Percentiles rank a stretch among this genome's conserved stretches.
These are phyloP conservation scores for Epizoanthus fatuus DNA, from an alignment of 92 coral and sea anemone genomes.

Conservation along the genomic window DNA sequence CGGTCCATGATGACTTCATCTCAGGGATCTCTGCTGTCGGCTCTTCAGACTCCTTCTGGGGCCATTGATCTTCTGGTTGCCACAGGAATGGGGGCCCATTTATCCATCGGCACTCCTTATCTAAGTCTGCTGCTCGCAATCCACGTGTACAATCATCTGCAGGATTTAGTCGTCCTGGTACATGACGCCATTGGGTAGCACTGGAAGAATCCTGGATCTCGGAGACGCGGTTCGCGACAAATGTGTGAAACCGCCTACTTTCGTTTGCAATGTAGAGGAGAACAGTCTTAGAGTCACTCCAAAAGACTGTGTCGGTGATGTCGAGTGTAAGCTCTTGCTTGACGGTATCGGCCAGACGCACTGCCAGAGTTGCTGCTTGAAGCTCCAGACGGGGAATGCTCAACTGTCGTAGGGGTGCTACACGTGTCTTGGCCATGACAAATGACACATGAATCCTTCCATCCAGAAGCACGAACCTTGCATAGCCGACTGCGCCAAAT, in stretches of 20 bases:
- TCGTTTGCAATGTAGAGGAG: constrained; percentile 70
- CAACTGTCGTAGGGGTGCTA: constrained; percentile 74
- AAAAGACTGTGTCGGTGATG: constrained; percentile 40
- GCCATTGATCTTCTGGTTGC: constrained; percentile 51
- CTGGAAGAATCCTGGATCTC: constrained; percentile 69
- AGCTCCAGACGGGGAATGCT: constrained; percentile 79
- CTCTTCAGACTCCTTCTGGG: constrained; percentile 16
- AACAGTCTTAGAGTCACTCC: constrained; percentile 79
- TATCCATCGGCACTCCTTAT: constrained; percentile 64
- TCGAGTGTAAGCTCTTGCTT: constrained; percentile 52
- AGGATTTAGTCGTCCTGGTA: constrained; percentile 57
- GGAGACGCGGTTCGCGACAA: constrained; percentile 74
- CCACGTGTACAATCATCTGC: constrained; percentile 76
- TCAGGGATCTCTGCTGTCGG: constrained; percentile 10
- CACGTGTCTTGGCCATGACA: constrained; percentile 73
- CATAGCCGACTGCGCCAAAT: constrained; percentile 78
- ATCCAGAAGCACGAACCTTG: constrained; percentile 54
- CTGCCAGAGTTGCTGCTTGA: constrained; percentile 75
- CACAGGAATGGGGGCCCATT: constrained; percentile 56
- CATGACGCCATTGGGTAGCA: constrained; percentile 61
- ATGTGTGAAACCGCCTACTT: constrained; percentile 76
- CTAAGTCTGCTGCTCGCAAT: constrained; percentile 53
- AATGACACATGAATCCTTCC: constrained; percentile 54
- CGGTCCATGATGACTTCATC: constrained; percentile 26
- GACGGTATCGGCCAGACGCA: constrained; percentile 52